Percentiles rank a stretch among this genome's conserved stretches.
Evolutionary conservation across 2,797 vertebrate genomes (phyloP).

Genomic region (Gobio occitaniae): DNA sequence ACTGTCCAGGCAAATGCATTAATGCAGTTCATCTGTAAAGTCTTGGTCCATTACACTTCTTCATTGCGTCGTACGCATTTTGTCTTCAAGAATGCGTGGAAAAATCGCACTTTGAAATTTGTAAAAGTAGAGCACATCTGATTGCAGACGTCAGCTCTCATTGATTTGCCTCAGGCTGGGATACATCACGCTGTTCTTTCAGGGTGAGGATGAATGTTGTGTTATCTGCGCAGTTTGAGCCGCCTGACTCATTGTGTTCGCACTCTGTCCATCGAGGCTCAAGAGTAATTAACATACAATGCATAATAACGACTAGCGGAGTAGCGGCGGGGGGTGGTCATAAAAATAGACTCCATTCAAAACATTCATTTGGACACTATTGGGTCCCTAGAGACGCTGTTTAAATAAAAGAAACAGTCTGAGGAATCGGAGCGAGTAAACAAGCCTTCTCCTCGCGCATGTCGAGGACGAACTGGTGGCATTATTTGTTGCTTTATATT

Average conservation of each 20-base stretch:
- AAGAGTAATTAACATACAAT: constrained; percentile 43
- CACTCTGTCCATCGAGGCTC: neutral
- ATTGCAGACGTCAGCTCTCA: neutral
- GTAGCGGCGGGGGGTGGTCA: neutral
- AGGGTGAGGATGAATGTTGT: neutral
- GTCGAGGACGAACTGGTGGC: neutral
- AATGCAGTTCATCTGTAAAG: neutral
- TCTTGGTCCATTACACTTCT: neutral
- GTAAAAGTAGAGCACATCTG: neutral
- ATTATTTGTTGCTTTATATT: constrained; percentile 41
- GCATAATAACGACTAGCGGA: neutral
- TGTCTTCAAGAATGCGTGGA: neutral
- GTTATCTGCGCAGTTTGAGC: constrained; percentile 29
- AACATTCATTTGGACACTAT: neutral
- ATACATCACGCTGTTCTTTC: constrained; percentile 5
- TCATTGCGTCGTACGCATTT: neutral
- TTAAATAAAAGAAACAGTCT: neutral
- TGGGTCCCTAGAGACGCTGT: neutral
- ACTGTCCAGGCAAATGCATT: neutral
- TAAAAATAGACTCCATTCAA: neutral
- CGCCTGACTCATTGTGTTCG: neutral
- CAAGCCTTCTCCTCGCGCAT: neutral
- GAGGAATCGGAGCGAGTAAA: neutral
- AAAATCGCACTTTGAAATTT: neutral
- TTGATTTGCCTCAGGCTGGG: neutral